Conservation (phyloP, 2,797 vertebrate species). For the Gambelia wislizenii region DNA sequence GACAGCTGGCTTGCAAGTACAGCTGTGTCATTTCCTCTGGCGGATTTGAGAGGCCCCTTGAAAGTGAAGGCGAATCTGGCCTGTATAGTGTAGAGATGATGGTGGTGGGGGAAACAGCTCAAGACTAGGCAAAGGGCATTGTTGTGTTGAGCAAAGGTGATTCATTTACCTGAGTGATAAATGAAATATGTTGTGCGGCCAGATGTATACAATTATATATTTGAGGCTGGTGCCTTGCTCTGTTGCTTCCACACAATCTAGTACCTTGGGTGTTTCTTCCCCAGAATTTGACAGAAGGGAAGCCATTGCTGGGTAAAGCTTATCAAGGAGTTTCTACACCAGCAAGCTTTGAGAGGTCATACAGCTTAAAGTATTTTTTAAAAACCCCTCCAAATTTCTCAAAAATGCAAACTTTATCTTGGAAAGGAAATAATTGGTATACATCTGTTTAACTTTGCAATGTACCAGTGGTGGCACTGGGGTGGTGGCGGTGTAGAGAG, state of each 20-base stretch:
- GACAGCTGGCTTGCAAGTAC: constrained; percentile 30
- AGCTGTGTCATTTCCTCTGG: constrained; percentile 52
- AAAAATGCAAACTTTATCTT: no score
- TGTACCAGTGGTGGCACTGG: no score
- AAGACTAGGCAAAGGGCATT: neutral
- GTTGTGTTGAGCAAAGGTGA: neutral
- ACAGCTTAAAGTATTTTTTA: neutral
- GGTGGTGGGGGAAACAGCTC: neutral
- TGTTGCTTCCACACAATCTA: neutral
- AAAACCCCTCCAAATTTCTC: neutral
- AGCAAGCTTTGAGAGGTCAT: neutral
- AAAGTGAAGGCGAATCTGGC: neutral
- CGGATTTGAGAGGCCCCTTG: constrained; percentile 21
- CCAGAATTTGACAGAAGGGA: neutral
- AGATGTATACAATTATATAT: neutral
- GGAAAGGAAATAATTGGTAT: neutral
- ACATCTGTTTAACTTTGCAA: neutral
- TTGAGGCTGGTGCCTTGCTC: neutral
- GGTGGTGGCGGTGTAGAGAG: no score
- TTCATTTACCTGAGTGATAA: neutral
- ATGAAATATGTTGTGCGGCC: neutral
- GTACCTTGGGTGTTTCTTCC: neutral
- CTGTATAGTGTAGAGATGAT: neutral
- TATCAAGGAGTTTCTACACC: neutral
- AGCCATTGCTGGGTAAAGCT: neutral